Conservation (phyloP, 2,113 vertebrate genomes). For the Vombatus ursinus region DNA sequence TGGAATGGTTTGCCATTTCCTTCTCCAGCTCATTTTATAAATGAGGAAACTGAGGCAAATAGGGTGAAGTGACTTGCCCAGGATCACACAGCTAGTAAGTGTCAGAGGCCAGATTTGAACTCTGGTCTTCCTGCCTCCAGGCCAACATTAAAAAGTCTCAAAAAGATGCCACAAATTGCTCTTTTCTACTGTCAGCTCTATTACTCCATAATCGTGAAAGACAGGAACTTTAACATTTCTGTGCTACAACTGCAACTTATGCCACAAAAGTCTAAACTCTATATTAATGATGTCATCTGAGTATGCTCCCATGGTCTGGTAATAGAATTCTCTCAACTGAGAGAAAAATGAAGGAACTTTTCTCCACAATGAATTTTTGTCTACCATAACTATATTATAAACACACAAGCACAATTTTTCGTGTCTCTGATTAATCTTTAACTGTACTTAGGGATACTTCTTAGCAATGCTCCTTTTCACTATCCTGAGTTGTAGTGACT, state of each 20-base stretch:
- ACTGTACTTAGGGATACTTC: background rate
- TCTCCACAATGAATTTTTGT: background rate
- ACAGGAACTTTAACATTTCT: background rate
- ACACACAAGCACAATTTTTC: too few relatives aligned
- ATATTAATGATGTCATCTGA: background rate
- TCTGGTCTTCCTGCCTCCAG: background rate
- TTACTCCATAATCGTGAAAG: background rate
- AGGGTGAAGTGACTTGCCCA: background rate
- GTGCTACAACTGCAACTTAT: background rate
- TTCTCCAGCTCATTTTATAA: background rate
- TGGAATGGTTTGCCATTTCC: background rate
- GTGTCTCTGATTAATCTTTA: background rate
- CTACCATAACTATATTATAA: slow-evolving; percentile 6
- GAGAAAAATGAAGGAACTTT: background rate
- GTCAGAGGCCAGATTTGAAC: background rate
- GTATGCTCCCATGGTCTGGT: background rate
- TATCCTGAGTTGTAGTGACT: background rate
- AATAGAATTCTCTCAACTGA: background rate
- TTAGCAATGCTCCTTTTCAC: background rate
- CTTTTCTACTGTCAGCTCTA: background rate
- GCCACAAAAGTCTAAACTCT: background rate
- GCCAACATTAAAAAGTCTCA: background rate
- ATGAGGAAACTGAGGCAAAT: background rate
- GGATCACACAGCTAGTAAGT: background rate
- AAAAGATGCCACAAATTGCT: background rate